Evolutionary conservation across 2,888 invertebrate species (phyloP), one percentile per base, ranked within the genome.

Genomic region (Neoitamus cyanurus): DNA sequence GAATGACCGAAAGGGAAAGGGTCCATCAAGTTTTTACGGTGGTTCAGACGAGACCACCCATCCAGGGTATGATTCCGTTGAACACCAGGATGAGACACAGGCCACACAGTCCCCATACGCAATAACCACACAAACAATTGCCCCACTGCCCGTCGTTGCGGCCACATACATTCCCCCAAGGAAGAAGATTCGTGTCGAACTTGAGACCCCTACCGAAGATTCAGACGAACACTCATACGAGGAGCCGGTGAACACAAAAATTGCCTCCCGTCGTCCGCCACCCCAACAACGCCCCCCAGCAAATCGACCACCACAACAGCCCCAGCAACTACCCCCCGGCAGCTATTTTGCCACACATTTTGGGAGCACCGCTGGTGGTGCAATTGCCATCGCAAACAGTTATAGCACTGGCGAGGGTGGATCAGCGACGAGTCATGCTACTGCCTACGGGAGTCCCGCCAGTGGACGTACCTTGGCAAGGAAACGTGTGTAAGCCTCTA

Each of bases 371-470:
- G 87, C 46, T 78, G 90, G 91, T 37, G 91, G 91, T 78, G 91
- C 91, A 58, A 91, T 91, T 86, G 91, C 91, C 83, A 90, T 91
- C 87, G 91, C 91, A 87, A 91, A 91, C 87, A 90, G 91, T 36
- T 91, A 90, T 87, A 91, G 91, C 88, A 91, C 91, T 15, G 91
- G 91, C 13, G 91, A 91, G 87, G 90, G 91, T 82, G 91, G 91
- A 30, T 88, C 90, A 2, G 91, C 91, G 84, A 90, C 90, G 37
- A 91, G 91, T 78, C 91, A 90, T 84, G 91, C 91, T 85, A 91
- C 90, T 58, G 91, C 91, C 31, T 91, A 91, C 83, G 91, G 91
- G 34, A 89, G 89, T 0, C 91, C 91, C n/a, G 70, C 31, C 11
- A 31, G 2, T 28, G 31, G 70, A 6, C 70, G 31, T 2, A 30